These are phyloP conservation scores for Channallabes apus DNA, from an alignment of 2,797 vertebrate species.

Conservation along the genomic window DNA sequence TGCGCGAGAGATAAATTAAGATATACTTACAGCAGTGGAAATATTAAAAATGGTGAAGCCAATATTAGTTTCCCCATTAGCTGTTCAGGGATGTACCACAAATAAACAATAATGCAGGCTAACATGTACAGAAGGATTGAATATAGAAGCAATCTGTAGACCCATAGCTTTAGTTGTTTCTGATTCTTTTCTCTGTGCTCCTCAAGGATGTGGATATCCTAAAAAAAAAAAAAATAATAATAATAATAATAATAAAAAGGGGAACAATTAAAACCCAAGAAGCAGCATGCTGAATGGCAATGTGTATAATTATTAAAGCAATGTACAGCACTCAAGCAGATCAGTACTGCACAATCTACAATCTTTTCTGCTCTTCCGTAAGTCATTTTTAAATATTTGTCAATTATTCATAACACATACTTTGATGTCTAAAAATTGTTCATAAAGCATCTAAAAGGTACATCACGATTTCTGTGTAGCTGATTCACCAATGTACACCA, in stretches of 20 bases:
- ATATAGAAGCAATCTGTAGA: slow-evolving; percentile 89
- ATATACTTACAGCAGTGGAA: slow-evolving; percentile 92
- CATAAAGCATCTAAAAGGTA: not conserved
- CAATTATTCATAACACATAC: not conserved
- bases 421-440: not conserved
- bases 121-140: slow-evolving; percentile 86
- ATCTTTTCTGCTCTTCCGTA: not conserved
- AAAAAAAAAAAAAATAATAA: slow-evolving; percentile 22
- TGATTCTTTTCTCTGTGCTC: slow-evolving; percentile 94
- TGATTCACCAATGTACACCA: not conserved
- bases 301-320: not conserved
- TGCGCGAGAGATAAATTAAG: too few relatives aligned
- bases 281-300: not conserved
- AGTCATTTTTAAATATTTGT: not conserved
- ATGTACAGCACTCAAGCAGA: not conserved
- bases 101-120: slow-evolving; percentile 85
- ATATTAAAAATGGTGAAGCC: slow-evolving; percentile 86
- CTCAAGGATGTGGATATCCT: slow-evolving; percentile 90
- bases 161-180: slow-evolving; percentile 89
- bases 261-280: not conserved
- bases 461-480: not conserved
- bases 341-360: not conserved
- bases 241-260: slow-evolving; percentile 11
- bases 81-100: slow-evolving; percentile 92
- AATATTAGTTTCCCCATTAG: slow-evolving; percentile 83